Evolutionary conservation across 2,797 vertebrate species (phyloP), one percentile per base, ranked within the genome.

Genomic region (Bovichtus diacanthus): DNA sequence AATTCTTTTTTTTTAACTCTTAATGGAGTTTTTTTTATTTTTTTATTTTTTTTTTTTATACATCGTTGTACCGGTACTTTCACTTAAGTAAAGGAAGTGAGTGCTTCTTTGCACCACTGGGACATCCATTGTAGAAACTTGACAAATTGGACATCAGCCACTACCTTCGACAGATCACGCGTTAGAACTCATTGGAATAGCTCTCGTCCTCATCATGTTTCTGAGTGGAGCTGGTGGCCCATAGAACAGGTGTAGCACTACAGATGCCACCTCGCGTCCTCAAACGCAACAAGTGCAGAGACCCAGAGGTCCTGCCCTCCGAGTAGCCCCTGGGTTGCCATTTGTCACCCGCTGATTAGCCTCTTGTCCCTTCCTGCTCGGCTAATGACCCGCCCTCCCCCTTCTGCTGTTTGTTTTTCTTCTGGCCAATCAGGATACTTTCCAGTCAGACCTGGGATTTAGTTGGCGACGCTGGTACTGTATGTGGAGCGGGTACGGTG

Each of bases 301-400:
- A 49, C 50, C 67, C 50, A 9, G 27, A 56, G 68, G 64, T 76
- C 44, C 34, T 3, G 23, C 5, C 2, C 69, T 55, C 44, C 0
- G 27, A 64, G 47, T 1, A 1, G 56, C 44, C 56, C 2, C 9
- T 2, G 16, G 25, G 43, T 71, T 49, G 38, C 68, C 25, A 6
- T 67, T 36, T 61, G 63, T 83, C 69, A 61, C 61, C 65, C 51
- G 54, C 56, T 73, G 55, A 80, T 89, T 73, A 84, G 51, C 73
- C 59, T 27, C 38, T 59, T 47, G 47, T 53, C 72, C 39, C 55
- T 34, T n/a, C 72, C 56, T 39, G 29, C 75, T 75, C 66, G 29
- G 47, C 58, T 62, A 72, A 43, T 54, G 43, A 56, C 51, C 54
- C 13, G 1, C 21, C n/a, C 39, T 53, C 19, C 43, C 11, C 3